Evolutionary conservation across 2,113 vertebrate species (phyloP).

Genomic region (Callospermophilus lateralis): DNA sequence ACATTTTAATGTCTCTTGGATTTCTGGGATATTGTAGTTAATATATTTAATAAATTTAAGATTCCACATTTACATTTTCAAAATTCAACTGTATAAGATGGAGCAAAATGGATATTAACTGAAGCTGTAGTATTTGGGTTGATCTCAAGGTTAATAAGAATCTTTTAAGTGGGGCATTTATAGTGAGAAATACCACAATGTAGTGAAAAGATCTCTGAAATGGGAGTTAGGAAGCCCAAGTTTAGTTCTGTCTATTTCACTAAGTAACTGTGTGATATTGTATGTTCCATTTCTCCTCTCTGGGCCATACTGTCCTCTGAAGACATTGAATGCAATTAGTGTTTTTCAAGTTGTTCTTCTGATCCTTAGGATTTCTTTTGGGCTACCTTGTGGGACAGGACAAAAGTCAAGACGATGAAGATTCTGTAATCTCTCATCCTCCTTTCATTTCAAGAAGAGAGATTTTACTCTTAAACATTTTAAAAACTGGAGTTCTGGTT

Average conservation of each 20-base stretch:
- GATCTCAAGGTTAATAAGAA: not conserved
- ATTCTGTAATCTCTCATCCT: not conserved
- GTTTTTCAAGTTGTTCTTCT: slow-evolving; percentile 42
- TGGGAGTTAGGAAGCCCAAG: not conserved
- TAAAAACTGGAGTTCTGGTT: not conserved
- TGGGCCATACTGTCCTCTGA: not conserved
- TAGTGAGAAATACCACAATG: slow-evolving; percentile 14
- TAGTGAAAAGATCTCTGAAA: slow-evolving; percentile 44
- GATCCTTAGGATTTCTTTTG: slow-evolving; percentile 29
- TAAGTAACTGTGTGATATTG: not conserved
- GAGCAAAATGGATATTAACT: slow-evolving; percentile 4
- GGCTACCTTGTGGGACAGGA: not conserved
- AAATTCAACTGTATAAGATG: not conserved
- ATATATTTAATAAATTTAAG: slow-evolving; percentile 12
- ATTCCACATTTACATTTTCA: slow-evolving; percentile 12
- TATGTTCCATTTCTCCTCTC: slow-evolving; percentile 1
- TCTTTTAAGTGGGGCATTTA: not conserved
- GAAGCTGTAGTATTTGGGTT: not conserved
- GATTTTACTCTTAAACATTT: slow-evolving; percentile 38
- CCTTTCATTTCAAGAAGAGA: slow-evolving; percentile 27
- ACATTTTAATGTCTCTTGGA: not conserved
- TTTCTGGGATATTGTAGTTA: slow-evolving; percentile 21
- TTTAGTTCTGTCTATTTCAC: not conserved
- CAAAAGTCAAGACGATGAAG: slow-evolving; percentile 36
- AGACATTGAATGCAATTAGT: not conserved